These are phyloP conservation scores for Chaetodon trifascialis DNA, from an alignment of 2,113 vertebrate genomes.

Conservation along the genomic window DNA sequence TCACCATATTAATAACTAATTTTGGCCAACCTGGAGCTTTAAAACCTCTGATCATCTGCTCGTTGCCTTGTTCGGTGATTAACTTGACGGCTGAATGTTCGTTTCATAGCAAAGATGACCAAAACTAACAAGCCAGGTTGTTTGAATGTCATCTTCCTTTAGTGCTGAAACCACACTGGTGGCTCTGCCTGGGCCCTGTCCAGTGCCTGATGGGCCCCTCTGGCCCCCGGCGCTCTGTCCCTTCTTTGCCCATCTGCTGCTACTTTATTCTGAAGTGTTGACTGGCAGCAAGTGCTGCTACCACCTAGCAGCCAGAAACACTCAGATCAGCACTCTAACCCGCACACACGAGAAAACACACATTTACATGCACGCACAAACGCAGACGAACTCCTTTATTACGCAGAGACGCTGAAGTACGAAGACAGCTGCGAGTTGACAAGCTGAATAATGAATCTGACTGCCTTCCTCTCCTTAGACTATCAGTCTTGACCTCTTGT, in stretches of 20 bases:
- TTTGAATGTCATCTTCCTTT: background rate
- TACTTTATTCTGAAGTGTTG: constrained; percentile 57
- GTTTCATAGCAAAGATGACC: background rate
- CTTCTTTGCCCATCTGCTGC: constrained; percentile 63
- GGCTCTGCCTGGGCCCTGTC: constrained; percentile 18
- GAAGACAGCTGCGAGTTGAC: constrained; percentile 67
- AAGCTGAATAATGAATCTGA: constrained; percentile 66
- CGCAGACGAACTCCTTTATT: constrained; percentile 57
- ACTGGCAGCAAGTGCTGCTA: constrained; percentile 41
- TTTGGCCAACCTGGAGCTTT: background rate
- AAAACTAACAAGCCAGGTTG: background rate
- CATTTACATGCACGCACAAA: constrained; percentile 42
- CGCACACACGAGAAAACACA: constrained; percentile 34
- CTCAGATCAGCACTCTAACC: constrained; percentile 30
- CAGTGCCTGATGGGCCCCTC: constrained; percentile 31
- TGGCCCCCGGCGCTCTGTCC: constrained; percentile 33
- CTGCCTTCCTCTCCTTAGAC: constrained; percentile 55
- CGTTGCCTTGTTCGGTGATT: background rate
- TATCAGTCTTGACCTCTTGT: constrained; percentile 55
- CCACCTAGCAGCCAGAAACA: constrained; percentile 43
- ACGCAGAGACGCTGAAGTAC: constrained; percentile 32
- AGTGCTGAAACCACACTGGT: background rate
- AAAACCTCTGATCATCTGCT: background rate
- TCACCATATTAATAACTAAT: background rate
- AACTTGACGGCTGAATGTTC: background rate